A percentile compares a stretch with the other conserved stretches of the same genome.
phyloP scores from a whole-genome alignment of 2,797 vertebrate genomes.

The Cryptoblepharus egeriae region DNA sequence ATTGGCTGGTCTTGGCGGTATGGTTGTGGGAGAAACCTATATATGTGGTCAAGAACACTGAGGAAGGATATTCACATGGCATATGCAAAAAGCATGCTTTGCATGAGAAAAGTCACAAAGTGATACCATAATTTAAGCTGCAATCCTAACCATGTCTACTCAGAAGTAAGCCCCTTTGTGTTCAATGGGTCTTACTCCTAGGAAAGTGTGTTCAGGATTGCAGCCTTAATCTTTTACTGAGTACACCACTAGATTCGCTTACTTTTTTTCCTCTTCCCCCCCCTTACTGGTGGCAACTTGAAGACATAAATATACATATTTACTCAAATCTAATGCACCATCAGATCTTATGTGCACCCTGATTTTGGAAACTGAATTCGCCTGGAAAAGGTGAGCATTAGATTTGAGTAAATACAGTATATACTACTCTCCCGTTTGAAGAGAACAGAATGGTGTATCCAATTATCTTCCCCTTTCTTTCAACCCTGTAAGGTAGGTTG shows the following conservation, averaged over 20 bases:
- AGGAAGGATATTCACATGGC: not conserved
- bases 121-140: not conserved
- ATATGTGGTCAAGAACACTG: not conserved
- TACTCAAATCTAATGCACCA: no score
- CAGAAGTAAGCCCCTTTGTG: no score
- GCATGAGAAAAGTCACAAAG: not conserved
- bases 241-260: not conserved
- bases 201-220: no score
- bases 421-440: not conserved
- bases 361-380: no score
- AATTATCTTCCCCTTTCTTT: not conserved
- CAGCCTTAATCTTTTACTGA: not conserved
- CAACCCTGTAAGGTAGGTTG: no score
- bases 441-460: not conserved
- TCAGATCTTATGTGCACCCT: no score
- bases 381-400: no score
- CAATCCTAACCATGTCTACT: no score
- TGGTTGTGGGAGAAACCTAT: not conserved
- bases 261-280: no score
- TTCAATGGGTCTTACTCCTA: no score
- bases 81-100: not conserved
- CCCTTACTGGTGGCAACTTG: not conserved
- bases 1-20: not conserved
- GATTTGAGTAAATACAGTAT: no score
- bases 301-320: no score